Percentiles rank a stretch among this genome's conserved stretches.
Evolutionary conservation across 2,888 invertebrate species (phyloP).

Genomic region (Podabrus alpinus): DNA sequence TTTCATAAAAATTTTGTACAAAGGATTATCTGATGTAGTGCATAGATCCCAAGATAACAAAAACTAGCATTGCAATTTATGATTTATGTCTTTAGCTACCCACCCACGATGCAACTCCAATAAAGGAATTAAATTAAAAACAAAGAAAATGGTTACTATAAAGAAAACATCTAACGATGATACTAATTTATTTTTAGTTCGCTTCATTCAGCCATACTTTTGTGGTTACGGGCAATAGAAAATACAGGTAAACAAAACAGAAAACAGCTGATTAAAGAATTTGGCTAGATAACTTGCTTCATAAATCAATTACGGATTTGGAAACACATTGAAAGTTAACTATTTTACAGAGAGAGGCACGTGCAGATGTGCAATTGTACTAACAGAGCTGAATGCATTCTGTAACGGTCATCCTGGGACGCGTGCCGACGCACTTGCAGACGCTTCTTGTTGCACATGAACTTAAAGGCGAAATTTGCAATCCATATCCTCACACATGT

Average conservation of each 20-base stretch:
- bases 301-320: slow-evolving; percentile 7
- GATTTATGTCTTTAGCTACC: neutral
- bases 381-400: slow-evolving; percentile 43
- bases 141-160: neutral
- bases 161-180: neutral
- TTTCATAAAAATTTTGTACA: neutral
- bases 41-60: neutral
- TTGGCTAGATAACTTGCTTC: neutral
- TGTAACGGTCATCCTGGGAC: slow-evolving; percentile 50
- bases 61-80: neutral
- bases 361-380: slow-evolving; percentile 51
- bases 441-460: slow-evolving; percentile 16
- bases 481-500: slow-evolving; percentile 35
- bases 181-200: neutral
- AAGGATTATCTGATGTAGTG: neutral
- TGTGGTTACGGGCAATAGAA: neutral
- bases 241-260: neutral
- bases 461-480: slow-evolving; percentile 35
- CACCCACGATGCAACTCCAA: neutral
- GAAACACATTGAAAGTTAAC: slow-evolving; percentile 6
- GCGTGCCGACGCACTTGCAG: slow-evolving; percentile 46
- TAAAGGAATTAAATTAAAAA: neutral
- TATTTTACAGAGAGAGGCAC: slow-evolving; percentile 37
- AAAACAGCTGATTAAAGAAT: neutral
- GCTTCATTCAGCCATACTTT: neutral